Percentiles rank a stretch among this genome's conserved stretches.
Evolutionary conservation across 2,888 invertebrate species (phyloP).

Genomic region (Sipha maydis): DNA sequence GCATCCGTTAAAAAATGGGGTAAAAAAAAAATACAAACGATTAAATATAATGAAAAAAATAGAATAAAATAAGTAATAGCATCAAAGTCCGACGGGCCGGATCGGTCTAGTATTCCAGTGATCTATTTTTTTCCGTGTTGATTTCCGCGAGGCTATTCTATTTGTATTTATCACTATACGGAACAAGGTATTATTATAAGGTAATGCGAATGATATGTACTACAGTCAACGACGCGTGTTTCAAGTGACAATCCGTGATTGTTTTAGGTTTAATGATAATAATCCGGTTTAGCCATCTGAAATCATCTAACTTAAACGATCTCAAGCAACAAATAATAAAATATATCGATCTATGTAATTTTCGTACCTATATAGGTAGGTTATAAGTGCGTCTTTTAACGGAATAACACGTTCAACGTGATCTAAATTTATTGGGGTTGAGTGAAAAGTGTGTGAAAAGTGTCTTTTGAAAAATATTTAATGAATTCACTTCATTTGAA

Average conservation of each 20-base stretch:
- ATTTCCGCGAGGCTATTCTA: not conserved
- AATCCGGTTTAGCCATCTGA: conserved; percentile 26
- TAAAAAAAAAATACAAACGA: not conserved
- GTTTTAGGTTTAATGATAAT: too few species aligned
- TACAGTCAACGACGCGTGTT: not conserved
- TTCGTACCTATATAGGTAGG: not conserved
- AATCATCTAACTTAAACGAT: not conserved
- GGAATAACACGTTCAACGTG: too few species aligned
- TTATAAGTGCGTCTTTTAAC: too few species aligned
- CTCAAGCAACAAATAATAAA: not conserved
- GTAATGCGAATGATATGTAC: not conserved
- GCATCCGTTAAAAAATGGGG: not conserved
- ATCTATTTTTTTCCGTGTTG: conserved; percentile 13
- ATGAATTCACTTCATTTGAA: too few species aligned
- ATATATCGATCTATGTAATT: not conserved
- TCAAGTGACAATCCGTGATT: conserved; percentile 8
- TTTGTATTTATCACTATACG: not conserved
- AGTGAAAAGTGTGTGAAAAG: too few species aligned
- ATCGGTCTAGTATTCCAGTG: conserved; percentile 42
- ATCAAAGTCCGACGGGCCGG: not conserved
- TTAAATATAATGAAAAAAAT: not conserved
- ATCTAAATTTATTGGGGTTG: too few species aligned
- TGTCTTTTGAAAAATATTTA: too few species aligned
- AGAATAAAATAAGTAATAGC: not conserved
- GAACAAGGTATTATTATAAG: not conserved